Conservation (phyloP, 2,113 vertebrate species). For the Corvus moneduloides region DNA sequence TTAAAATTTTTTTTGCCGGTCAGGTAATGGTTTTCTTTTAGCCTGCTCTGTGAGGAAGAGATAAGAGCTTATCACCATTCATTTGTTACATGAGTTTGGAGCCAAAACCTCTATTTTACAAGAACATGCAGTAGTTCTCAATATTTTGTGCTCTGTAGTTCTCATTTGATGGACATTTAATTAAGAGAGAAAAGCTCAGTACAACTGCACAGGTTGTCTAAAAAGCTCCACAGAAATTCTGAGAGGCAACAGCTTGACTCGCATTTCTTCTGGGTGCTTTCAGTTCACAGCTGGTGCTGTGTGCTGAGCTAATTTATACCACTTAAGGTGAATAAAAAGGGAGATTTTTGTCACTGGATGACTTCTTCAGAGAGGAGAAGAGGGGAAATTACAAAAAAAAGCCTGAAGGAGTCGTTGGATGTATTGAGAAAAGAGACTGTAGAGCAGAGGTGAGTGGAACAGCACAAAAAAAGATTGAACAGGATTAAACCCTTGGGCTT, state of each 20-base stretch:
- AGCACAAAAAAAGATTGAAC: neutral
- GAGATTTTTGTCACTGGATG: neutral
- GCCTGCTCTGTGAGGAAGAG: neutral
- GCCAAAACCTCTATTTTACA: neutral
- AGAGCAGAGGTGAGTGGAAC: neutral
- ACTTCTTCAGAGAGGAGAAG: neutral
- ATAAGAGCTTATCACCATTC: neutral
- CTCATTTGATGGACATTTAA: neutral
- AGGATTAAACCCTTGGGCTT: neutral
- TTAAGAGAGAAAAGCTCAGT: neutral
- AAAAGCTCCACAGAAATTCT: neutral
- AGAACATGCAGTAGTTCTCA: neutral
- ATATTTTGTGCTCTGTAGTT: neutral
- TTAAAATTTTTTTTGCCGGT: neutral
- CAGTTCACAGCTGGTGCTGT: neutral
- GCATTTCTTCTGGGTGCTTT: neutral
- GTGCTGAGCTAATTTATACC: neutral
- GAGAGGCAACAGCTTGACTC: neutral
- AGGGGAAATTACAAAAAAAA: neutral
- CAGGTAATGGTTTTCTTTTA: neutral
- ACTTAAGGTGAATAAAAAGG: neutral
- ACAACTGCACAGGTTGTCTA: neutral
- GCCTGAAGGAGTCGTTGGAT: neutral
- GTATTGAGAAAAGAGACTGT: neutral
- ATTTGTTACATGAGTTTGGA: neutral